Conservation (phyloP, 2,113 vertebrate genomes). For the Ophiodon elongatus region DNA sequence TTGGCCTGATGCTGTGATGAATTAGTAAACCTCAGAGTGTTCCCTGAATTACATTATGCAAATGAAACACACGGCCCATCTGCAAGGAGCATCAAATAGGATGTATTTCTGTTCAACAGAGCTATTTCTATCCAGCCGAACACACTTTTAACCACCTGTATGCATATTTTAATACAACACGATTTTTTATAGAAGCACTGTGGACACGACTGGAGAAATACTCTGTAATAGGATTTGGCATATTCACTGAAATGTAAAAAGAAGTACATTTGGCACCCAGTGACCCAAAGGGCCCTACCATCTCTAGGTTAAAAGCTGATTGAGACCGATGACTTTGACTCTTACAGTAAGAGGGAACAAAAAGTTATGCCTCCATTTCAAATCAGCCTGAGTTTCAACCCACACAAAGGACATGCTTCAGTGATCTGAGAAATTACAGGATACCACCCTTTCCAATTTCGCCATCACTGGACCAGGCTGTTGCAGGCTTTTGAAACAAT, state of each 20-base stretch:
- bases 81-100: slow-evolving; percentile 51
- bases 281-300: slow-evolving; percentile 60
- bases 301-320: slow-evolving; percentile 63
- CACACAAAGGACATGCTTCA: slow-evolving; percentile 75
- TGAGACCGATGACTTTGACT: slow-evolving; percentile 69
- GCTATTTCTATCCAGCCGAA: slow-evolving; percentile 52
- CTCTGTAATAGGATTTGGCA: slow-evolving; percentile 49
- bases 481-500: slow-evolving; percentile 78
- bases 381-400: slow-evolving; percentile 71
- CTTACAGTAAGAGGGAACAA: slow-evolving; percentile 67
- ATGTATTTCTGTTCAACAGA: slow-evolving; percentile 53
- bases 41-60: slow-evolving; percentile 74
- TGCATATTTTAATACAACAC: slow-evolving; percentile 40
- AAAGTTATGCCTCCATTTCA: slow-evolving; percentile 78
- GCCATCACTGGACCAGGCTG: slow-evolving; percentile 72
- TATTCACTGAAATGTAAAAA: slow-evolving; percentile 56
- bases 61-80: slow-evolving; percentile 67
- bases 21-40: slow-evolving; percentile 76
- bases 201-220: slow-evolving; percentile 31
- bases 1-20: slow-evolving; percentile 68
- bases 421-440: slow-evolving; percentile 81
- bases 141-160: slow-evolving; percentile 68
- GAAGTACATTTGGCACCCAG: slow-evolving; percentile 48
- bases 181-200: slow-evolving; percentile 31
- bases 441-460: slow-evolving; percentile 79